Evolutionary conservation across 2,113 vertebrate species (phyloP).

Genomic region (Nibea coibor): DNA sequence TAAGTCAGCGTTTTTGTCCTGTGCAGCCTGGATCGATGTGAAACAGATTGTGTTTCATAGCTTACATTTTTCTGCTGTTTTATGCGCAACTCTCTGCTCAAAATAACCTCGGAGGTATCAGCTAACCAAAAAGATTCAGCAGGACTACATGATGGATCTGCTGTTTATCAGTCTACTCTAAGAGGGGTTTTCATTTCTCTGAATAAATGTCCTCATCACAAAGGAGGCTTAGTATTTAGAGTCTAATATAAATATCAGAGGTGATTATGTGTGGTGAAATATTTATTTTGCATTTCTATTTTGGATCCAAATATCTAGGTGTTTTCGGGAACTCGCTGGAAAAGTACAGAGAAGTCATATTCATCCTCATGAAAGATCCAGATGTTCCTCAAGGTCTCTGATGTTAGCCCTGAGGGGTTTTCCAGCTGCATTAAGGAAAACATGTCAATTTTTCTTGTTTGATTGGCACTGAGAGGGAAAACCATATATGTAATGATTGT

Average conservation of each 20-base stretch:
- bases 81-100: slow-evolving; percentile 7
- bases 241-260: background rate
- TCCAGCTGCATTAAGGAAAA: slow-evolving; percentile 43
- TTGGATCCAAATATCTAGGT: background rate
- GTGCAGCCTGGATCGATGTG: slow-evolving; percentile 22
- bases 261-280: background rate
- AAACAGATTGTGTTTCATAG: slow-evolving; percentile 41
- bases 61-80: background rate
- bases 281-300: slow-evolving; percentile 10
- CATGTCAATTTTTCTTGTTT: slow-evolving; percentile 16
- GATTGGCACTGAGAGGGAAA: slow-evolving; percentile 38
- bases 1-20: background rate
- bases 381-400: slow-evolving; percentile 52
- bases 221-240: background rate
- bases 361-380: slow-evolving; percentile 24
- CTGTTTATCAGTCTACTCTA: background rate
- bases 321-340: background rate
- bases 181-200: slow-evolving; percentile 4
- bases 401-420: slow-evolving; percentile 16
- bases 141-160: background rate
- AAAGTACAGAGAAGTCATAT: slow-evolving; percentile 16
- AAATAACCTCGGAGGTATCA: slow-evolving; percentile 53
- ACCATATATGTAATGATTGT: slow-evolving; percentile 6
- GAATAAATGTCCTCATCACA: background rate
- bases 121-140: slow-evolving; percentile 17